These are phyloP conservation scores for Sminthopsis crassicaudata DNA, from an alignment of 2,113 vertebrate species.

Conservation along the genomic window DNA sequence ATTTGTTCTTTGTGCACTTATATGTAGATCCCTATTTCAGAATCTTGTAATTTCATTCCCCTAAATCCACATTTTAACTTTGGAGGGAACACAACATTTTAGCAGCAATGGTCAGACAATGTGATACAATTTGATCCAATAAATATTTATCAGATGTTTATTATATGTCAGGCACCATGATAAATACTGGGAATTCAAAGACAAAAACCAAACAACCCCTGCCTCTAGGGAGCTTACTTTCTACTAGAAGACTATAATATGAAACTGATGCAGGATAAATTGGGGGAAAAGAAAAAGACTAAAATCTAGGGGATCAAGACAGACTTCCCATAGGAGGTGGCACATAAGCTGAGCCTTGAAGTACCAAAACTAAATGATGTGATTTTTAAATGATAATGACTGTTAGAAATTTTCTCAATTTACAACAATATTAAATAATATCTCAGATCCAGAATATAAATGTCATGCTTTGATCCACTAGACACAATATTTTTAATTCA, in stretches of 20 bases:
- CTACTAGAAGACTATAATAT: not conserved
- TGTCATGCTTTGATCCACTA: constrained; percentile 6
- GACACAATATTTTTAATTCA: constrained; percentile 14
- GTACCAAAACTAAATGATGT: not conserved
- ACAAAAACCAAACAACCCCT: not conserved
- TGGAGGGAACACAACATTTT: constrained; percentile 18
- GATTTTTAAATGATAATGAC: constrained; percentile 16
- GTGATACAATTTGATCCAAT: not conserved
- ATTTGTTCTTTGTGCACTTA: constrained; percentile 57
- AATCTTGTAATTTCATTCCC: constrained; percentile 44
- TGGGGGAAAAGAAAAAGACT: not conserved
- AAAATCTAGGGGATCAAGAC: not conserved
- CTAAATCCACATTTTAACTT: constrained; percentile 30
- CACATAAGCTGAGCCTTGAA: not conserved
- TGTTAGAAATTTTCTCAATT: constrained; percentile 25
- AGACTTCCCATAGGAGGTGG: not conserved
- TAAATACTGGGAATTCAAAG: not conserved
- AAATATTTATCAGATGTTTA: not conserved
- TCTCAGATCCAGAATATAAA: constrained; percentile 35
- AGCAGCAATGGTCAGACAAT: constrained; percentile 13
- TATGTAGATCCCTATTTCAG: constrained; percentile 51
- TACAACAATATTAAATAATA: constrained; percentile 28
- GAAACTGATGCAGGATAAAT: not conserved
- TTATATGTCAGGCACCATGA: not conserved
- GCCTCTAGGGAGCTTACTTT: not conserved